Base-by-base conservation (phyloP, 2,888 invertebrate genomes). In the Yponomeuta evonymella region DNA sequence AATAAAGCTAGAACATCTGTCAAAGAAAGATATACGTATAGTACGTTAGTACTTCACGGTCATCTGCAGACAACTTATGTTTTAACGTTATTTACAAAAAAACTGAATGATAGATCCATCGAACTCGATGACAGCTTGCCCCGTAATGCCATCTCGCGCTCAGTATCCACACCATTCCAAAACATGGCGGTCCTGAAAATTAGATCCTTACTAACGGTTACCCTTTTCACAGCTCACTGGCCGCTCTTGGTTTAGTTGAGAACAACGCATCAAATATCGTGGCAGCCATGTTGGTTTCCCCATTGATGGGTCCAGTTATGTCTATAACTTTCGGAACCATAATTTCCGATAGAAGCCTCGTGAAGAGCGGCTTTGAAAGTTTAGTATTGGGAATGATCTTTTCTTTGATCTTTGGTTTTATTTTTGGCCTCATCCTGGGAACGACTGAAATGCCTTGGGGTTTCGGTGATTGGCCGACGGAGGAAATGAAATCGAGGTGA, bases 271-370 rank as follows among this genome's bases (percentile, higher is more conserved):
- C 97, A 0, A 95, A 96, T 77, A 95, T 97, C 74, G 95, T 95
- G 33, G 96, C 95, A 43, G 95, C 95, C 43, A 96, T 96, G 95
- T 84, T 96, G 77, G 95, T 96, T 0, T 96, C 95, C 1, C 96
- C 96, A 0, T 90, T 96, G 12, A 96, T 96, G 96, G 96, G 96
- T 1, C 97, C 97, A 0, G 97, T 97, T 15, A 95, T 97, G 94
- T 97, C 96, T n/a, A 94, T 96, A 75, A 96, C 96, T 71, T 97
- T 97, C 82, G 97, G 97, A 9, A 94, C 95, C 33, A 95, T 96
- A 73, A 96, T 97, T 77, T 94, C 96, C 43, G 96, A 97, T 82
- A 87, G 93, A 76, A 93, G 94, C 74, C 92, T 97, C 9, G 93
- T 96, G 76, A 93, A 93, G 77, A 93, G 95, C 72, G 97, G 97